Evolutionary conservation across 2,888 invertebrate species (phyloP), one percentile per base, ranked within the genome.

Genomic region (Acrocyrtus sp.): DNA sequence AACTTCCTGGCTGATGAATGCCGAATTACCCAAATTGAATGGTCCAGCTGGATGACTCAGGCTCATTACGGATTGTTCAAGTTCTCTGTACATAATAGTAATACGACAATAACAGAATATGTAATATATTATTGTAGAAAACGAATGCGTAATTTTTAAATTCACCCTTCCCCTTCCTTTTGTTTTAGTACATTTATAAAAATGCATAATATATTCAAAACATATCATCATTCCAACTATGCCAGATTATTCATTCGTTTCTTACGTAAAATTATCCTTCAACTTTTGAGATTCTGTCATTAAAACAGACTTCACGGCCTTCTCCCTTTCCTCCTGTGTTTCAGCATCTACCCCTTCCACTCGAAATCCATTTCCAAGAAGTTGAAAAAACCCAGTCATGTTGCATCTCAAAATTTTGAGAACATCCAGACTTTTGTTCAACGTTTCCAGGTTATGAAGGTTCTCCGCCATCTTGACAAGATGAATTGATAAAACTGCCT

Each of bases 1-100:
- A 0, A 95, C 94, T 85, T 98, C 97, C 84, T 96, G 94, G 75
- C 92, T 93, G 39, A 97, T 86, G 82, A 89, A 92, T 4, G 92
- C 91, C 0, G 94, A 93, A 83, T 94, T 96, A 0, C 93, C 94
- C 69, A 96, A 86, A 82, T 89, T 92, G 82, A 94, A 92, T 0
- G 93, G 91, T 2, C 92, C 91, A n/a, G 91, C 90, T 0, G 93
- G 93, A 75, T 91, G 89, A 61, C 90, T 91, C 26, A 91, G 83
- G 27, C 88, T 88, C 77, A 89, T 90, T 0, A 92, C 90, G 0
- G 91, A 87, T 82, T 91, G 91, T 83, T 95, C 95, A 17, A 95
- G 89, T 83, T 95, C 95, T 80, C 95, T 90, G 80, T n/a, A 84
- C 83, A 8, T n/a, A n/a, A n/a, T n/a, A n/a, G n/a, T n/a, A n/a